phyloP scores from a whole-genome alignment of 2,888 invertebrate genomes.

The Scelioninae gen. 1 region DNA sequence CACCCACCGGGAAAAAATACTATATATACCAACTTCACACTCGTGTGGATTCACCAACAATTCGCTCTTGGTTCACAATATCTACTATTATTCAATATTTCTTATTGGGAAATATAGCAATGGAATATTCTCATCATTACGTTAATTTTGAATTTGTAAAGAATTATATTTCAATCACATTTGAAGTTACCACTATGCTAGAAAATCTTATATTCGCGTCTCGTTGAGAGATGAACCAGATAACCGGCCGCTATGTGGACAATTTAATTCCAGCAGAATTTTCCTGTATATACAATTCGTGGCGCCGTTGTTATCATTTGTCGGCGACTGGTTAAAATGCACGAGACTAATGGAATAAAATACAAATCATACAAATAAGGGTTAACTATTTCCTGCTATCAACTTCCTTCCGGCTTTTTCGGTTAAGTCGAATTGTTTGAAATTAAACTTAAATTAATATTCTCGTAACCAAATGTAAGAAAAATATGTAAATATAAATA shows the following conservation, averaged over 20 bases:
- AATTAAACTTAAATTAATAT: not conserved
- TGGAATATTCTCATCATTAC: too few relatives aligned
- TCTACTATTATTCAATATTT: too few relatives aligned
- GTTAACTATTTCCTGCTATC: constrained; percentile 18
- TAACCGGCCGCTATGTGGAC: not conserved
- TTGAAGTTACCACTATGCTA: too few relatives aligned
- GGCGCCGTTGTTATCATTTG: not conserved
- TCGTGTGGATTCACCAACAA: too few relatives aligned
- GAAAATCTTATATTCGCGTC: constrained; percentile 3
- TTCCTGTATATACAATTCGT: not conserved
- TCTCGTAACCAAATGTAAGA: not conserved
- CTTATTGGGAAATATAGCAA: too few relatives aligned
- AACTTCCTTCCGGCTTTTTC: constrained; percentile 21
- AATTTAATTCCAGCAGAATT: not conserved
- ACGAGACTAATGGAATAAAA: constrained; percentile 12
- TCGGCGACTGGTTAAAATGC: constrained; percentile 16
- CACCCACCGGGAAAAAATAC: too few relatives aligned
- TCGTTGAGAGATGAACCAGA: not conserved
- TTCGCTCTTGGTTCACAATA: too few relatives aligned
- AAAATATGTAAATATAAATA: too few relatives aligned
- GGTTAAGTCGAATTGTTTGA: not conserved
- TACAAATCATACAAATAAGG: constrained; percentile 13
- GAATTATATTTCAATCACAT: too few relatives aligned
- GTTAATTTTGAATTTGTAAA: too few relatives aligned
- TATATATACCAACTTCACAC: too few relatives aligned